These are phyloP conservation scores for Smutsia temminckii DNA, from an alignment of 2,797 vertebrate species.

Conservation along the genomic window DNA sequence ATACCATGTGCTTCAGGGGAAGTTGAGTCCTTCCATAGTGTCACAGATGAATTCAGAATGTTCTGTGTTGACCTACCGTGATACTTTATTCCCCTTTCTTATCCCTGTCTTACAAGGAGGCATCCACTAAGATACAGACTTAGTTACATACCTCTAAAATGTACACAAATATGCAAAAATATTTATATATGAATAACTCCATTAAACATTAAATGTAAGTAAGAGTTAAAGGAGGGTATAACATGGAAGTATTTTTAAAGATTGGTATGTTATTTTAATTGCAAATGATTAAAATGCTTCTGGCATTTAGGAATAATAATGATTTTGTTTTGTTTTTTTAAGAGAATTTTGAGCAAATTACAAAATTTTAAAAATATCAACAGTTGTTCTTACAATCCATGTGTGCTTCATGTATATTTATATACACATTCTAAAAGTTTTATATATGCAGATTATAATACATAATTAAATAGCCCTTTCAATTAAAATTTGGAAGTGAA, in stretches of 20 bases:
- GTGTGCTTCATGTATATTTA: neutral
- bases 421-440: neutral
- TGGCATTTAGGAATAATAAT: constrained; percentile 8
- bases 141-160: neutral
- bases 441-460: neutral
- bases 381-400: neutral
- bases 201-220: neutral
- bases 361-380: neutral
- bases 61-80: neutral
- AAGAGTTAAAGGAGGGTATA: neutral
- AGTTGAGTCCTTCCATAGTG: neutral
- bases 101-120: neutral
- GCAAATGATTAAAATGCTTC: neutral
- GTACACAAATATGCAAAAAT: neutral
- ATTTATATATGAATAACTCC: neutral
- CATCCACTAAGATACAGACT: neutral
- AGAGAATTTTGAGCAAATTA: neutral
- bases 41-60: neutral
- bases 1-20: neutral
- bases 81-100: neutral
- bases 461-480: neutral
- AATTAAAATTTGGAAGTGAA: constrained; percentile 37
- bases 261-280: neutral
- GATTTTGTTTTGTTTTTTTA: neutral
- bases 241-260: neutral